Evolutionary conservation across 2,797 vertebrate species (phyloP), one percentile per base, ranked within the genome.

Genomic region (Bradypodion ventrale): DNA sequence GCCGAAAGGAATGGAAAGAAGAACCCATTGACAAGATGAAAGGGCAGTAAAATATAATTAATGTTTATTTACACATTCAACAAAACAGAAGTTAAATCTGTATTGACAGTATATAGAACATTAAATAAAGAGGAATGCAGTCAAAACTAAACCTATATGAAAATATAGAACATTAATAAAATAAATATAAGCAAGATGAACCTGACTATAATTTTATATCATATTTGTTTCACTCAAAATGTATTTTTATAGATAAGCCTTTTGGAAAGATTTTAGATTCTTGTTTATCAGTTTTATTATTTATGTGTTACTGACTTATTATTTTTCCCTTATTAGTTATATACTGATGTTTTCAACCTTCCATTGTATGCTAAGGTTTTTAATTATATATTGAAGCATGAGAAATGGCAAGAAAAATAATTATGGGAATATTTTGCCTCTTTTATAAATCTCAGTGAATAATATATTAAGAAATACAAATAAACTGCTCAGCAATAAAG

Each of bases 401-500:
- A 8, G 4, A 44, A 78, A 66, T 23, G 46, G 16, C 37, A 77
- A 62, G 1, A 44, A n/a, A 82, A 80, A 73, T 2, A 75, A 74
- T 44, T 68, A 29, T 80, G n/a, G 73, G 42, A 89, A 86, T 27
- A 78, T 84, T 79, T 7, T 35, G 52, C 1, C 77, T 3, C 0
- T 81, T 85, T 84, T 85, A 86, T 84, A 79, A 49, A 32, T 78
- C 49, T 90, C 16, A 32, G 83, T 75, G 60, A 85, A 85, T 63
- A 88, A 82, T 8, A 46, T 37, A 0, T 1, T 35, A 77, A 90
- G 83, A 84, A 85, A 84, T 87, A 40, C 44, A 87, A 83, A 32
- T 86, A 75, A 89, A 66, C 83, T 83, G 27, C 80, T 88, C 44
- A 82, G 66, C 60, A 88, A 87, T 88, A 75, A 93, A 91, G 78